Evolutionary conservation across 1,140 invertebrate genomes (phyloP).

Genomic region (Anthonomus grandis): DNA sequence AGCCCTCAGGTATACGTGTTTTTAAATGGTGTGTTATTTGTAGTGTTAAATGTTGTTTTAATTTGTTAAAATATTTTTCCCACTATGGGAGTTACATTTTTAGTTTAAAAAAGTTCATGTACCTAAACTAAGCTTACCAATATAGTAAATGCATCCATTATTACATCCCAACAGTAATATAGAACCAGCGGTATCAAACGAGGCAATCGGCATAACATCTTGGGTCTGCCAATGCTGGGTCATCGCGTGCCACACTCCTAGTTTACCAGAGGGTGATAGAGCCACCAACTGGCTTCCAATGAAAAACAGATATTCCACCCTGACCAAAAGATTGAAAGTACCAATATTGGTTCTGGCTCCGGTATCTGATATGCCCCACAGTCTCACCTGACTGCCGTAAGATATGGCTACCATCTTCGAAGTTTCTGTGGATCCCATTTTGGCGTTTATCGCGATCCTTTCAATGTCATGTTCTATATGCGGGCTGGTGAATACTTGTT

Average conservation of each 20-base stretch:
- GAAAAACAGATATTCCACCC: conserved; percentile 94
- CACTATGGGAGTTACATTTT: background rate
- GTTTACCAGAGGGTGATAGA: conserved; percentile 89
- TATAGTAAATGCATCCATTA: conserved; percentile 97
- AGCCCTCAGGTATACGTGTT: background rate
- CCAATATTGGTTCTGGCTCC: conserved; percentile 77
- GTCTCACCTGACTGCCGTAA: conserved; percentile 75
- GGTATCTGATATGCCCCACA: conserved; percentile 87
- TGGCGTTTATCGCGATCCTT: conserved; percentile 91
- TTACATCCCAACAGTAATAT: conserved; percentile 92
- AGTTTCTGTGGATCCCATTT: conserved; percentile 64
- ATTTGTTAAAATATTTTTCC: background rate
- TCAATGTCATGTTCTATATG: conserved; percentile 88
- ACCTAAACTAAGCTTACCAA: conserved; percentile 75
- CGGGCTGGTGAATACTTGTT: conserved; percentile 89
- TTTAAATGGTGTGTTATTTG: background rate
- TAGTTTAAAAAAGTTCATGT: background rate
- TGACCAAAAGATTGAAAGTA: conserved; percentile 87
- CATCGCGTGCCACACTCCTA: conserved; percentile 98
- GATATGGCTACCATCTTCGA: conserved; percentile 89
- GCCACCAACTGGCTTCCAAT: conserved; percentile 96
- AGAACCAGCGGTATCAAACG: conserved; percentile 94
- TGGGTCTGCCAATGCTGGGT: conserved; percentile 98
- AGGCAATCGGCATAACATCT: conserved; percentile 90
- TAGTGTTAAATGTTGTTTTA: background rate